These are phyloP conservation scores for Brachionus manjavacas DNA, from an alignment of 1,140 invertebrate genomes.

Conservation along the genomic window DNA sequence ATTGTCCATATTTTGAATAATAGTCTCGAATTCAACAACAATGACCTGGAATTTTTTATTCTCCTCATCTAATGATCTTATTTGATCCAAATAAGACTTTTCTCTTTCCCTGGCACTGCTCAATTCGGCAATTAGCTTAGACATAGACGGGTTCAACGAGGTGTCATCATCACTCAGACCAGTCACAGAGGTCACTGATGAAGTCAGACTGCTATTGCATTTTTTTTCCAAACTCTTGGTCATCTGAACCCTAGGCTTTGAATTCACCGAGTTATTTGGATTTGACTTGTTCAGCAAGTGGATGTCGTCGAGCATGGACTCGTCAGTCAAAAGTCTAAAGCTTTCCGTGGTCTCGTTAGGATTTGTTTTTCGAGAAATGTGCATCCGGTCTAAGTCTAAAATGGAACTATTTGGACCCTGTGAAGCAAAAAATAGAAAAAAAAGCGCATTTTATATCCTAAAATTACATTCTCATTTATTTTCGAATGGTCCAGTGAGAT, in stretches of 20 bases:
- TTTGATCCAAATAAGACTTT: not conserved
- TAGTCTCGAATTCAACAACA: constrained; percentile 28
- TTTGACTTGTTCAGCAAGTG: not conserved
- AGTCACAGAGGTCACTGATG: constrained; percentile 4
- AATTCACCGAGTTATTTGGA: not conserved
- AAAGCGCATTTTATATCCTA: not conserved
- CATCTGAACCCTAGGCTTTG: not conserved
- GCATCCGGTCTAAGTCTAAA: not conserved
- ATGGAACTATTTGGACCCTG: constrained; percentile 14
- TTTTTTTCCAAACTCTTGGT: not conserved
- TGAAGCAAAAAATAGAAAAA: not conserved
- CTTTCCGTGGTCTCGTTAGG: not conserved
- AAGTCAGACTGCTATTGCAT: not conserved
- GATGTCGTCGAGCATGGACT: constrained; percentile 2
- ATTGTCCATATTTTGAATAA: constrained; percentile 39
- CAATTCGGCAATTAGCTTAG: constrained; percentile 9
- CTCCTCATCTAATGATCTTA: constrained; percentile 7
- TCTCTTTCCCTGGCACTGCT: constrained; percentile 23
- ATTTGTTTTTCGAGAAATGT: not conserved
- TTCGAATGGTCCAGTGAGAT: not conserved
- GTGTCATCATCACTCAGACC: constrained; percentile 2
- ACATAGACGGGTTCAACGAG: constrained; percentile 6
- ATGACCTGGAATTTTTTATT: constrained; percentile 21
- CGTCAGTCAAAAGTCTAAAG: not conserved
- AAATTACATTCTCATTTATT: not conserved